Conservation (phyloP, 2,888 invertebrate genomes). For the Tenthredo livida region DNA sequence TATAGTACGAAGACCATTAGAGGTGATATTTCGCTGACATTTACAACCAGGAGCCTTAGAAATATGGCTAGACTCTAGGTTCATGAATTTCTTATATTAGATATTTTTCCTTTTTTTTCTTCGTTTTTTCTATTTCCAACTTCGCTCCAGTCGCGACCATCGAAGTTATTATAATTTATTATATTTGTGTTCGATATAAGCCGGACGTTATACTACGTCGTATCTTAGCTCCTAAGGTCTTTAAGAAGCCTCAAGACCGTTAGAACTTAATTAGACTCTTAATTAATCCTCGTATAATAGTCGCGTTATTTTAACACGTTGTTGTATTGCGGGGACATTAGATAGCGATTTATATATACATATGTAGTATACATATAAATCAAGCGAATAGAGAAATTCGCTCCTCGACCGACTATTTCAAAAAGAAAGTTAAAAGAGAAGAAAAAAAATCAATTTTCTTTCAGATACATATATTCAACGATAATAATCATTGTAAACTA, state of each 20-base stretch:
- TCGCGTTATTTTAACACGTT: neutral
- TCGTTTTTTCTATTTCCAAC: neutral
- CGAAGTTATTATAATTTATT: neutral
- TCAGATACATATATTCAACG: no score
- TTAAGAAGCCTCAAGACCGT: constrained; percentile 13
- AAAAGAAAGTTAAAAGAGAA: neutral
- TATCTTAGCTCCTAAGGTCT: neutral
- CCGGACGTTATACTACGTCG: neutral
- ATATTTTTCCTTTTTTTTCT: no score
- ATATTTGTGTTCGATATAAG: neutral
- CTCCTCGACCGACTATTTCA: neutral
- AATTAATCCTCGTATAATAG: constrained; percentile 18
- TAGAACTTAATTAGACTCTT: constrained; percentile 14
- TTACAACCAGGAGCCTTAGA: neutral
- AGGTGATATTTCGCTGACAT: constrained; percentile 39
- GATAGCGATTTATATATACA: neutral
- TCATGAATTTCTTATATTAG: neutral
- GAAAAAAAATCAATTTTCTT: neutral
- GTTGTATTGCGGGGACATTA: neutral
- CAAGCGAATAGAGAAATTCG: neutral
- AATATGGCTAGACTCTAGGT: neutral
- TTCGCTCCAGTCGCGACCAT: neutral
- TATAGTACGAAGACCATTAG: constrained; percentile 2
- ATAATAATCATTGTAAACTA: no score
- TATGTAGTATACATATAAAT: neutral